Evolutionary conservation across 2,113 vertebrate genomes (phyloP), one percentile per base, ranked within the genome.

Genomic region (Sander lucioperca): DNA sequence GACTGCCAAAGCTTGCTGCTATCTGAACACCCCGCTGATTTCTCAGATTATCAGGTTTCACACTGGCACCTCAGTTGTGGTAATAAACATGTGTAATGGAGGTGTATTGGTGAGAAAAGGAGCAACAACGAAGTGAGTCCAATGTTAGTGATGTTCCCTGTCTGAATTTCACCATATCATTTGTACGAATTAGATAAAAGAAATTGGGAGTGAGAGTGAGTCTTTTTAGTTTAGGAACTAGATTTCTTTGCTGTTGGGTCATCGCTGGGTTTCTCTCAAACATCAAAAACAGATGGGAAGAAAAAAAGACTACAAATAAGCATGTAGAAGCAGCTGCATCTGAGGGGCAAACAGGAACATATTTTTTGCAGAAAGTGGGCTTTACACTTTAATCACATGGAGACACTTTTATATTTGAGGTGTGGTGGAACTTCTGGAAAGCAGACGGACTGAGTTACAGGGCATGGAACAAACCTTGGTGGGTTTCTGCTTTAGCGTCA

Each of bases 21-120:
- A 70, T 82, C 76, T 48, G n/a, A 84, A 65, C 82, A 63, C 69
- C 88, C 79, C 2, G 82, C 92, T 90, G 88, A 68, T 85, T 91
- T 87, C 81, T n/a, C 89, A 85, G 86, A 86, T 91, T 88, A 88
- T 89, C 88, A 71, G 71, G 69, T 80, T 81, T 84, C 88, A 87
- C 82, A 82, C 72, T 77, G 80, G 57, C 78, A 72, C 70, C 81
- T 89, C 85, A 39, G 80, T 78, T 82, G 74, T 82, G 59, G 63
- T 77, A 85, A 91, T 80, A 86, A 87, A 91, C 83, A 83, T 61
- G 61, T 86, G 80, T 68, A 82, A 79, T 50, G 79, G 57, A 50
- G 62, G 65, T 65, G 33, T 48, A 74, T 39, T 77, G 82, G 47
- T 86, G 81, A 86, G 82, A 69, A 71, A 58, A 70, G 48, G 51